Evolutionary conservation across 1,140 invertebrate species (phyloP).

Genomic region (Drosophila suzukii): DNA sequence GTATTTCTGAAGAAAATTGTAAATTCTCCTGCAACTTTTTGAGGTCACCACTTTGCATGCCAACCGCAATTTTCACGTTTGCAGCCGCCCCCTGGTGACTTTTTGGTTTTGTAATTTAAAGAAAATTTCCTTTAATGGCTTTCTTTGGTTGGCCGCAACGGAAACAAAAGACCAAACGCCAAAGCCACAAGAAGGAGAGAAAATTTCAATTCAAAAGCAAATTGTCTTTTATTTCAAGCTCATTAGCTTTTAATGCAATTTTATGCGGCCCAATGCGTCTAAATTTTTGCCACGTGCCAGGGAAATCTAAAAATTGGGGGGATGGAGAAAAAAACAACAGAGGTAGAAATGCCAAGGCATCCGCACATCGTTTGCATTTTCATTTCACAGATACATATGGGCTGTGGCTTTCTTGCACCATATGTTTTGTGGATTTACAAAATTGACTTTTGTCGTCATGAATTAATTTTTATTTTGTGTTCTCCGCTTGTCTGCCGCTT

Average conservation of each 20-base stretch:
- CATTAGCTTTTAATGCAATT: slow-evolving; percentile 82
- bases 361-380: slow-evolving; percentile 71
- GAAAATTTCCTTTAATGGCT: slow-evolving; percentile 61
- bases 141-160: slow-evolving; percentile 32
- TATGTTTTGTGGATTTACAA: slow-evolving; percentile 76
- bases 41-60: slow-evolving; percentile 21
- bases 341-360: slow-evolving; percentile 13
- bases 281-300: slow-evolving; percentile 72
- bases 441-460: slow-evolving; percentile 80
- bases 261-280: slow-evolving; percentile 77
- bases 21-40: not conserved
- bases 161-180: slow-evolving; percentile 21
- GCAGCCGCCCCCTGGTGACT: slow-evolving; percentile 13
- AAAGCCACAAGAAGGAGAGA: slow-evolving; percentile 38
- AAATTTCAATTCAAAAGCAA: slow-evolving; percentile 68
- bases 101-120: slow-evolving; percentile 28
- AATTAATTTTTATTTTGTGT: slow-evolving; percentile 68
- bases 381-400: slow-evolving; percentile 47
- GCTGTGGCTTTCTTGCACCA: slow-evolving; percentile 44
- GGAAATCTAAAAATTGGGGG: slow-evolving; percentile 12
- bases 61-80: slow-evolving; percentile 22
- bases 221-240: slow-evolving; percentile 82
- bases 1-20: not conserved
- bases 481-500: slow-evolving; percentile 6
- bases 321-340: not conserved